These are phyloP conservation scores for Crotalus horridus DNA, from an alignment of 2,113 vertebrate genomes.

Conservation along the genomic window DNA sequence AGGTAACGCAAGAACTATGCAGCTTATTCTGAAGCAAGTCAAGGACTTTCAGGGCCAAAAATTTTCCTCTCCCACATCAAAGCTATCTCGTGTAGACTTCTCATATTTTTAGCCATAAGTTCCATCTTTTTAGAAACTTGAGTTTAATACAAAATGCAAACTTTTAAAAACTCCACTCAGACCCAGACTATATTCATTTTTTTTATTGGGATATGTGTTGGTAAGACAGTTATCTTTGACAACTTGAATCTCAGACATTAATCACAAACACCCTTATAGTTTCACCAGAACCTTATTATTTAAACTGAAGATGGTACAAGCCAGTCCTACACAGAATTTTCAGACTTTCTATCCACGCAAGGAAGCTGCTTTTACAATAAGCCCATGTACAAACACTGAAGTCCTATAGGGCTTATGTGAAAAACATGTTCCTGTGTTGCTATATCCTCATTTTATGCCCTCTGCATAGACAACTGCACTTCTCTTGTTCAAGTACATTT, in stretches of 20 bases:
- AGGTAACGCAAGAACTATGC: not conserved
- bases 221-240: not conserved
- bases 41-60: not conserved
- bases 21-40: not conserved
- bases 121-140: not conserved
- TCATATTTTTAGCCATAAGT: not conserved
- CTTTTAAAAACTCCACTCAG: not conserved
- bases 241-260: not conserved
- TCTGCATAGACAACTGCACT: not conserved
- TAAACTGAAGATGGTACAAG: not conserved
- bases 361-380: not conserved
- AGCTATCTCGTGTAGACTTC: not conserved
- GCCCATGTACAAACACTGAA: not conserved
- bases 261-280: not conserved
- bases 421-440: not conserved
- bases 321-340: not conserved
- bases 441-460: not conserved
- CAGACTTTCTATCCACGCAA: not conserved
- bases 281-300: not conserved
- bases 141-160: not conserved
- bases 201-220: not conserved
- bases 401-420: not conserved
- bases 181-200: not conserved
- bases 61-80: not conserved
- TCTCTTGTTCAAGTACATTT: not conserved